A percentile compares a stretch with the other conserved stretches of the same genome.
Conservation (phyloP, 2,888 invertebrate genomes). For the Catocala sponsa region DNA sequence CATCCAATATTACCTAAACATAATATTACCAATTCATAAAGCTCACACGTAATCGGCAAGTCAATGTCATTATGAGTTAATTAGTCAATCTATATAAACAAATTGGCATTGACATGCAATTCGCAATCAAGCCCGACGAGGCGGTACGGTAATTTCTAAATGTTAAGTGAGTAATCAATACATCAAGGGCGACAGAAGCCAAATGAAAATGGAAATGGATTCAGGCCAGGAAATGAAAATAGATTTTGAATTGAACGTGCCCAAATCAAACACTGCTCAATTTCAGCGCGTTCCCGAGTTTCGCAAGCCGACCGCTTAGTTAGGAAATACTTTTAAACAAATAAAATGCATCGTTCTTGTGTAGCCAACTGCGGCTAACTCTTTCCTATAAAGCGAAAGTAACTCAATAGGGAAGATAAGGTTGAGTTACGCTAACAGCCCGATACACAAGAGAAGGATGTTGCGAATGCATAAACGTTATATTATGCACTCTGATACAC, state of each 20-base stretch:
- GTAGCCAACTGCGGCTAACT: constrained; percentile 27
- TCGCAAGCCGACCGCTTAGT: constrained; percentile 28
- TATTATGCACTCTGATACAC: constrained; percentile 14
- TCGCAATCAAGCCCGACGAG: constrained; percentile 44
- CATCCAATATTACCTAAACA: too few relatives aligned
- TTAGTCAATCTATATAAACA: constrained; percentile 26
- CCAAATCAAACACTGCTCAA: constrained; percentile 58
- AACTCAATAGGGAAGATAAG: constrained; percentile 22
- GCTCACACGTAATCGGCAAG: not conserved
- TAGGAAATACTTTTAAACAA: constrained; percentile 43
- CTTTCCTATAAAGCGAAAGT: constrained; percentile 17
- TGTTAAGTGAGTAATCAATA: constrained; percentile 61
- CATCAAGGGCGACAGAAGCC: constrained; percentile 57
- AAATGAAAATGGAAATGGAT: constrained; percentile 64
- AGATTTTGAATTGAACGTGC: constrained; percentile 61
- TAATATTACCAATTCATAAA: not conserved
- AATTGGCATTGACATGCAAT: constrained; percentile 41
- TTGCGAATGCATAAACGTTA: constrained; percentile 14
- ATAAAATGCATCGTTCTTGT: constrained; percentile 40
- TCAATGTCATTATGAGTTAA: not conserved
- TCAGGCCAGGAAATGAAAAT: constrained; percentile 61
- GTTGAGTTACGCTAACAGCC: constrained; percentile 22
- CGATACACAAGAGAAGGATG: constrained; percentile 17
- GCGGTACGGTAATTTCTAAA: constrained; percentile 50
- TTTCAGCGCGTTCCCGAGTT: constrained; percentile 39